Evolutionary conservation across 2,797 vertebrate species (phyloP), one percentile per base, ranked within the genome.

Genomic region (Strix occidentalis): DNA sequence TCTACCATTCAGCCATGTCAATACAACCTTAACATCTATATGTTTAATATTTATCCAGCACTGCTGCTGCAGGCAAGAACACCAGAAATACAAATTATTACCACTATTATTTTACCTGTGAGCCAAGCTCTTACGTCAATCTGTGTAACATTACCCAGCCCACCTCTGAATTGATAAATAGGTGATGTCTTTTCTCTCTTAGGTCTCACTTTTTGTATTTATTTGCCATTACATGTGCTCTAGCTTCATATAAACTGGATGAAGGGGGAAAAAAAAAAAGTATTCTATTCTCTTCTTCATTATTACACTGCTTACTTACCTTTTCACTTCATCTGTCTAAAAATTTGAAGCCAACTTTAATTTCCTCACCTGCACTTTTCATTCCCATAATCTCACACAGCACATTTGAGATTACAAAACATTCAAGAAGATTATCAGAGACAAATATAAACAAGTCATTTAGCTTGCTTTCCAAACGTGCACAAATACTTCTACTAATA

Each of bases 351-450:
- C 16, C 25, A 86, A 24, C 48, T 84, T 78, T 77, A 4, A 53
- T 74, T 87, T 87, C 66, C 81, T 85, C 86, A 63, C 46, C 54
- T 84, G 54, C 57, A 71, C 57, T 83, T n/a, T 69, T 75, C 84
- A 50, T 29, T 87, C 82, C 78, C 90, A 58, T 25, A 65, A 89
- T 57, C 70, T 92, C 90, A 65, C 20, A 39, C 60, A 90, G 78
- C 84, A 82, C 66, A 69, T 69, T 1, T 51, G 65, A 90, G 90
- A 93, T 89, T 69, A 94, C 87, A 91, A 93, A 94, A 93, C 78
- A 83, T 50, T 51, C 4, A 1, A 84, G 84, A 61, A 84, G 68
- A 89, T 87, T 56, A 88, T 66, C 84, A 80, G 60, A 85, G 58
- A 76, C 66, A 90, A 95, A 95, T 1, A 90, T 28, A 96, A 97